A percentile compares a stretch with the other conserved stretches of the same genome.
Evolutionary conservation across 2,113 vertebrate species (phyloP).

Genomic region (Progne subis): DNA sequence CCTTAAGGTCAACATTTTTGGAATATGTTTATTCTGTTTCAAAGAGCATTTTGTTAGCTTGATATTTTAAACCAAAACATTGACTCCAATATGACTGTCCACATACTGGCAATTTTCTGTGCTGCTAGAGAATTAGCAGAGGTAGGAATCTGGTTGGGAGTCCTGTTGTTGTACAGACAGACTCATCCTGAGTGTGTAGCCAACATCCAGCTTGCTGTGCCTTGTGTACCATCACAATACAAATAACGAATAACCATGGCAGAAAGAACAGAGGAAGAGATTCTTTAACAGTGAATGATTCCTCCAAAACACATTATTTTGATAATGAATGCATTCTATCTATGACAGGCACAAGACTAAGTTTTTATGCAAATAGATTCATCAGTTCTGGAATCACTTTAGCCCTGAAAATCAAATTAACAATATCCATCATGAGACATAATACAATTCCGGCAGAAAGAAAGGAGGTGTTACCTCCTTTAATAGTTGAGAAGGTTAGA

Average conservation of each 20-base stretch:
- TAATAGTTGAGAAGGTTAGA: neutral
- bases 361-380: conserved; percentile 31
- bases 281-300: conserved; percentile 3
- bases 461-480: neutral
- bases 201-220: neutral
- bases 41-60: neutral
- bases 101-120: neutral
- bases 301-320: conserved; percentile 12
- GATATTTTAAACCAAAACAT: neutral
- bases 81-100: neutral
- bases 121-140: neutral
- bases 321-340: conserved; percentile 18
- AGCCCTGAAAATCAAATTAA: conserved; percentile 44
- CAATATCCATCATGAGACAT: neutral
- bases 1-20: neutral
- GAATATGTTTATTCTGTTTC: neutral
- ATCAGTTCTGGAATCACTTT: neutral
- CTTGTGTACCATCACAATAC: neutral
- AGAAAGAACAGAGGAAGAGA: neutral
- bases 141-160: neutral
- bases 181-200: neutral
- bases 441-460: neutral
- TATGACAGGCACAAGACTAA: neutral
- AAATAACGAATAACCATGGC: neutral
- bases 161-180: neutral